Percentiles rank a stretch among this genome's conserved stretches.
phyloP scores from a whole-genome alignment of 2,888 invertebrate species.

The Conchocele bisecta region DNA sequence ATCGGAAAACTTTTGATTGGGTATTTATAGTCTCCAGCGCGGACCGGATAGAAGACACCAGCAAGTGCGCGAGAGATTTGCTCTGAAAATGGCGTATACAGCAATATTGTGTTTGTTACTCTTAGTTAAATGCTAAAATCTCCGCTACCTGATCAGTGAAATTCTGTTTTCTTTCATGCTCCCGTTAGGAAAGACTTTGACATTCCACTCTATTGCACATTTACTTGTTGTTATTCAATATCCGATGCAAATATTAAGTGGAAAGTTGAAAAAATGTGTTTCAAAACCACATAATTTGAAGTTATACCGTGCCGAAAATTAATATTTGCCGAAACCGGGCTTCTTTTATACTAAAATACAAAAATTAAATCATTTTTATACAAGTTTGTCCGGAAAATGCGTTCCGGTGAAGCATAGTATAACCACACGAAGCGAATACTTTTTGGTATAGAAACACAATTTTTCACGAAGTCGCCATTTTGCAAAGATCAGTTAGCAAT shows the following conservation, averaged over 20 bases:
- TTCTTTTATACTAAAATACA: slow-evolving; percentile 13
- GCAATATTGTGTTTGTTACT: slow-evolving; percentile 61
- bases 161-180: background rate
- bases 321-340: background rate
- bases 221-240: background rate
- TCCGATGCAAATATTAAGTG: slow-evolving; percentile 27
- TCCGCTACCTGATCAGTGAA: background rate
- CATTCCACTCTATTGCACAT: slow-evolving; percentile 3
- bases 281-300: slow-evolving; percentile 34
- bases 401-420: background rate
- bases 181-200: slow-evolving; percentile 25
- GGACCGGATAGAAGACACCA: slow-evolving; percentile 66
- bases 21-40: slow-evolving; percentile 55
- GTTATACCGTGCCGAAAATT: slow-evolving; percentile 21
- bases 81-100: slow-evolving; percentile 27
- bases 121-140: slow-evolving; percentile 22
- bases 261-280: slow-evolving; percentile 42
- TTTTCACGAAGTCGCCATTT: slow-evolving; percentile 45
- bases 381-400: slow-evolving; percentile 10
- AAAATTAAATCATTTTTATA: slow-evolving; percentile 38
- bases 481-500: too few relatives aligned
- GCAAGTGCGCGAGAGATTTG: slow-evolving; percentile 47
- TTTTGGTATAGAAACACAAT: slow-evolving; percentile 53
- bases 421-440: slow-evolving; percentile 18
- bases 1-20: too few relatives aligned